Conservation (phyloP, 2,797 vertebrate species). For the Poecilia gillii region DNA sequence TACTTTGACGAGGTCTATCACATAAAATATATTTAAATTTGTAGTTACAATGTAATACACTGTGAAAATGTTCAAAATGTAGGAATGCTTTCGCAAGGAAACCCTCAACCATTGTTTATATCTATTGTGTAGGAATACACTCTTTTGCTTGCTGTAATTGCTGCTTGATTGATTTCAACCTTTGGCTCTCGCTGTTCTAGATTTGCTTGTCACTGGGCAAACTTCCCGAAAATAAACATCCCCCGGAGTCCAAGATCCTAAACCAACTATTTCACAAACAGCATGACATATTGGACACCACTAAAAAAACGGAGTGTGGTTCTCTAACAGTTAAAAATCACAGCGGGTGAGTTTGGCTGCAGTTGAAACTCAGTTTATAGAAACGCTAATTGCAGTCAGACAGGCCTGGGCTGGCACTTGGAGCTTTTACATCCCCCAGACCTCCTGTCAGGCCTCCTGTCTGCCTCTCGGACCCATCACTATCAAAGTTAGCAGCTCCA, state of each 20-base stretch:
- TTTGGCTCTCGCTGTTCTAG: slow-evolving; percentile 10
- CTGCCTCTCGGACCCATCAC: slow-evolving; percentile 61
- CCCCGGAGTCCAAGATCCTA: slow-evolving; percentile 25
- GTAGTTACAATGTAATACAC: not conserved
- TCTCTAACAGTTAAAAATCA: slow-evolving; percentile 59
- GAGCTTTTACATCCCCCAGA: slow-evolving; percentile 72
- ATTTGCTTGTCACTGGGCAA: not conserved
- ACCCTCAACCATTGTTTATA: not conserved
- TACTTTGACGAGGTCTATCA: not conserved
- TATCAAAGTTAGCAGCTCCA: slow-evolving; percentile 48
- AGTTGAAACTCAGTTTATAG: slow-evolving; percentile 68
- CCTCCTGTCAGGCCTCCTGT: slow-evolving; percentile 77
- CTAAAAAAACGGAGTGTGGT: slow-evolving; percentile 14
- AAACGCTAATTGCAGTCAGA: slow-evolving; percentile 76
- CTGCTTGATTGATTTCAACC: slow-evolving; percentile 14
- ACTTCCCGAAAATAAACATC: slow-evolving; percentile 12
- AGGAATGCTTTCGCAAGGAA: not conserved
- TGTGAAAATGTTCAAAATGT: not conserved
- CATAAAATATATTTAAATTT: not conserved
- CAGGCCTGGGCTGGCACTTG: slow-evolving; percentile 73
- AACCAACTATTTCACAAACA: slow-evolving; percentile 31
- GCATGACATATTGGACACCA: slow-evolving; percentile 22
- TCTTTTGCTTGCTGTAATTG: slow-evolving; percentile 8
- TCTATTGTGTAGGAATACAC: not conserved
- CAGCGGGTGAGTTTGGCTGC: slow-evolving; percentile 63